Evolutionary conservation across 2,888 invertebrate species (phyloP).

Genomic region (Drosophila bunnanda): DNA sequence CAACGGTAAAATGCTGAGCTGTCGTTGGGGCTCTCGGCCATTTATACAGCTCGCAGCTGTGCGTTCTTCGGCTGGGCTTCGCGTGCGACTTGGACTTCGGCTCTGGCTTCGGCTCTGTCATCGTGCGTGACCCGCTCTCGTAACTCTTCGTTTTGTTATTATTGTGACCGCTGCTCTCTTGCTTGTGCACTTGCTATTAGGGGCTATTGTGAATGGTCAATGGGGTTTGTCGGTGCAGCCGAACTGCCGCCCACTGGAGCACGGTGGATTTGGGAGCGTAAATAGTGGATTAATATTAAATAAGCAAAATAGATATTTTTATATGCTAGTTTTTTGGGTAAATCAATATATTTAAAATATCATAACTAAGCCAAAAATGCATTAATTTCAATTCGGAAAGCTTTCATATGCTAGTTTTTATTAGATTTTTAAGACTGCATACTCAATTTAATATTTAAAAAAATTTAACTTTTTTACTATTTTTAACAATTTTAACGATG

Average conservation of each 20-base stretch:
- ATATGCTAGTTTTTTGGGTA: no score
- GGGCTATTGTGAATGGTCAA: constrained; percentile 41
- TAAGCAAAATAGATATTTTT: no score
- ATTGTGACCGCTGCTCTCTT: constrained; percentile 35
- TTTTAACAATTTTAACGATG: no score
- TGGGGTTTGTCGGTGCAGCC: constrained; percentile 14
- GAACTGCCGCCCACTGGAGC: constrained; percentile 1
- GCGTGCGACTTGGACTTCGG: constrained; percentile 62
- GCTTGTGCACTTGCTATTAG: constrained; percentile 21
- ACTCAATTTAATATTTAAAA: no score
- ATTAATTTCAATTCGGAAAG: no score
- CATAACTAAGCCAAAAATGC: no score
- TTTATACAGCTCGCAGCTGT: constrained; percentile 62
- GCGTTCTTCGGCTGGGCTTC: constrained; percentile 51
- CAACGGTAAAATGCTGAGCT: constrained; percentile 67
- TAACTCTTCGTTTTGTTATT: constrained; percentile 56
- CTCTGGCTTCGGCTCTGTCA: constrained; percentile 10
- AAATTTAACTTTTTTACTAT: no score
- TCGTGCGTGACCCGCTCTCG: constrained; percentile 23
- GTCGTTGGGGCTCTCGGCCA: constrained; percentile 58
- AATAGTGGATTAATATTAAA: neutral
- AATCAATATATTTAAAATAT: no score
- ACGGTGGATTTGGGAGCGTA: neutral
- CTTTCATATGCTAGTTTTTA: no score
- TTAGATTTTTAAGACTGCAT: no score